phyloP scores from a whole-genome alignment of 2,113 vertebrate species.

The Lampris incognitus region DNA sequence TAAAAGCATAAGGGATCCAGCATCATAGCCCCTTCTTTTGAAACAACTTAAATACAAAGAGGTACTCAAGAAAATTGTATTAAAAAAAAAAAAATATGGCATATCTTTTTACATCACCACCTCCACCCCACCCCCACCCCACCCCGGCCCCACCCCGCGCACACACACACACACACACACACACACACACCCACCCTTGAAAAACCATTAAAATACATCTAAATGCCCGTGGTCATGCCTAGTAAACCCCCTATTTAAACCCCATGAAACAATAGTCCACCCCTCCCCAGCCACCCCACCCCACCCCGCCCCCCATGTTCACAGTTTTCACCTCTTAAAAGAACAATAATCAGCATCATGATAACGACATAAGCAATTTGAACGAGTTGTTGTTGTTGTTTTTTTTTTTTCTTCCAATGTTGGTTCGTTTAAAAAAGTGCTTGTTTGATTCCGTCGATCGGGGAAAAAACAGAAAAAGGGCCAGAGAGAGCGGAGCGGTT shows the following conservation, averaged over 20 bases:
- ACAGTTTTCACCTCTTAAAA: constrained; percentile 84
- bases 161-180: too few relatives aligned
- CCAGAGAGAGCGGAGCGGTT: constrained; percentile 50
- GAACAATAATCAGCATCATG: constrained; percentile 66
- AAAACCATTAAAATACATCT: constrained; percentile 65
- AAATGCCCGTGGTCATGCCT: constrained; percentile 71
- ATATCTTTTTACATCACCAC: constrained; percentile 76
- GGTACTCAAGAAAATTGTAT: constrained; percentile 77
- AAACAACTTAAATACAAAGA: constrained; percentile 82
- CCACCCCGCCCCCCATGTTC: constrained; percentile 61
- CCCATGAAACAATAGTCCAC: constrained; percentile 33
- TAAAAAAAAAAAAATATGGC: constrained; percentile 79
- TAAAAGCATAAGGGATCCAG: constrained; percentile 65
- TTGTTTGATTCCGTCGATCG: constrained; percentile 80
- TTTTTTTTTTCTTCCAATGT: too few relatives aligned
- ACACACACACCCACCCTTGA: constrained; percentile 27
- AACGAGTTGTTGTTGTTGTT: constrained; percentile 69
- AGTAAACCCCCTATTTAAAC: constrained; percentile 48
- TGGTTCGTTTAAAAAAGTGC: constrained; percentile 81
- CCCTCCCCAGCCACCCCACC: constrained; percentile 4
- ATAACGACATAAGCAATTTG: constrained; percentile 71
- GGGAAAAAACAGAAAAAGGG: constrained; percentile 63
- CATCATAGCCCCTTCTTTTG: constrained; percentile 73
- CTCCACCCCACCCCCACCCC: constrained; percentile 23
- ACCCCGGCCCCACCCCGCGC: too few relatives aligned